Conservation (phyloP, 2,888 invertebrate genomes). For the Xestoiulus laeticollis region DNA sequence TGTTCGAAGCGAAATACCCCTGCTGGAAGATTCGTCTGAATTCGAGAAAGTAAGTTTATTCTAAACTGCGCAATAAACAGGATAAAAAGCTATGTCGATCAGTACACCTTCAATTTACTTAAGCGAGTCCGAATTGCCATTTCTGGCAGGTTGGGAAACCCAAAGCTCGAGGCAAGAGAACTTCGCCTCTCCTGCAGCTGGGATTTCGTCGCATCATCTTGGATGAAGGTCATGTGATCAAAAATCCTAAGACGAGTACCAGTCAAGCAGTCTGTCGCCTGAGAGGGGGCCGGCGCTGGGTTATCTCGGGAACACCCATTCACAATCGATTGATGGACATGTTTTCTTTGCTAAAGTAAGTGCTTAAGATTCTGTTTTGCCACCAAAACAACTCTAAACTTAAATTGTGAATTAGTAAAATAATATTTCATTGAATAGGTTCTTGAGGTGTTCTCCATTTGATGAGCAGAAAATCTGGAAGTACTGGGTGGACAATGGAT, state of each 20-base stretch:
- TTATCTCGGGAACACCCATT: conserved; percentile 92
- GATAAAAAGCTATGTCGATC: no score
- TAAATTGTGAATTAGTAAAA: background rate
- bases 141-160: background rate
- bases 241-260: conserved; percentile 84
- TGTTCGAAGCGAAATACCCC: conserved; percentile 64
- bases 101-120: no score
- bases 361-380: conserved; percentile 50
- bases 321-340: conserved; percentile 87
- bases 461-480: conserved; percentile 92
- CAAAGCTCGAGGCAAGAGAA: background rate
- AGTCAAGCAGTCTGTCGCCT: conserved; percentile 77
- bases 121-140: no score
- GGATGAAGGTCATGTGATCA: conserved; percentile 92
- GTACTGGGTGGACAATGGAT: conserved; percentile 88
- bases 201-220: conserved; percentile 74
- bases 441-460: conserved; percentile 86
- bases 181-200: background rate
- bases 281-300: conserved; percentile 76
- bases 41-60: background rate
- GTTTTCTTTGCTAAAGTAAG: conserved; percentile 65
- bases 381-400: no score
- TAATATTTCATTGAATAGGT: conserved; percentile 67
- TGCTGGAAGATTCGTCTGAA: background rate
- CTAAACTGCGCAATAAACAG: background rate